phyloP scores from a whole-genome alignment of 1,140 invertebrate genomes.

The Drosophila chauvacae region DNA sequence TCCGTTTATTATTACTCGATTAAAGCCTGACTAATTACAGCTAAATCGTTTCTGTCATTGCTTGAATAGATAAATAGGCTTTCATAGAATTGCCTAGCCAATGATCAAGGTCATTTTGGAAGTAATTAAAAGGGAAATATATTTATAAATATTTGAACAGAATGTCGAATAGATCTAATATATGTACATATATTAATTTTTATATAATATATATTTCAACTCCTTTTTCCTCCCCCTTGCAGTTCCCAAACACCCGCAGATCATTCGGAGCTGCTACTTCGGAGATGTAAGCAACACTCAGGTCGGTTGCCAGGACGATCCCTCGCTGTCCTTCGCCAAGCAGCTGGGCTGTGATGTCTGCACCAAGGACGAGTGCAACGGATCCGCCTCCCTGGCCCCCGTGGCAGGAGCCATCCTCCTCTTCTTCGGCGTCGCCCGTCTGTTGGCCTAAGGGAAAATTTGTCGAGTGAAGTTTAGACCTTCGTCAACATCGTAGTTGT shows the following conservation, averaged over 20 bases:
- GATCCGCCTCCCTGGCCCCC: slow-evolving; percentile 60
- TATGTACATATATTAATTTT: too few relatives aligned
- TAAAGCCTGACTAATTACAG: background rate
- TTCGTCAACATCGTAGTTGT: slow-evolving; percentile 13
- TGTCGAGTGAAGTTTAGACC: background rate
- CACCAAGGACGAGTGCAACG: slow-evolving; percentile 73
- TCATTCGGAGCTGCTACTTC: slow-evolving; percentile 72
- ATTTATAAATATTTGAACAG: background rate
- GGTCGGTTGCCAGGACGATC: slow-evolving; percentile 63
- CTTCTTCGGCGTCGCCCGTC: slow-evolving; percentile 70
- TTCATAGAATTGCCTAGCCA: background rate
- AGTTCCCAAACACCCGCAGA: slow-evolving; percentile 57
- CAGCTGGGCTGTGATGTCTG: slow-evolving; percentile 76
- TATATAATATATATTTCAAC: too few relatives aligned
- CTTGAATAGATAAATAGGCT: background rate
- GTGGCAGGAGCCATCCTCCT: slow-evolving; percentile 64
- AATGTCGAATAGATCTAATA: background rate
- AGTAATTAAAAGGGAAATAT: background rate
- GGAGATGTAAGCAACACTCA: slow-evolving; percentile 63
- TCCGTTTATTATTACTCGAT: background rate
- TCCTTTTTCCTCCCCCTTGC: background rate
- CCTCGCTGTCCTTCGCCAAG: slow-evolving; percentile 52
- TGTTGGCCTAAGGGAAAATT: slow-evolving; percentile 59
- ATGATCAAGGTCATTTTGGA: background rate
- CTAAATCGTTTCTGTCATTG: background rate